phyloP scores from a whole-genome alignment of 1,140 invertebrate genomes.

The Apis dorsata region DNA sequence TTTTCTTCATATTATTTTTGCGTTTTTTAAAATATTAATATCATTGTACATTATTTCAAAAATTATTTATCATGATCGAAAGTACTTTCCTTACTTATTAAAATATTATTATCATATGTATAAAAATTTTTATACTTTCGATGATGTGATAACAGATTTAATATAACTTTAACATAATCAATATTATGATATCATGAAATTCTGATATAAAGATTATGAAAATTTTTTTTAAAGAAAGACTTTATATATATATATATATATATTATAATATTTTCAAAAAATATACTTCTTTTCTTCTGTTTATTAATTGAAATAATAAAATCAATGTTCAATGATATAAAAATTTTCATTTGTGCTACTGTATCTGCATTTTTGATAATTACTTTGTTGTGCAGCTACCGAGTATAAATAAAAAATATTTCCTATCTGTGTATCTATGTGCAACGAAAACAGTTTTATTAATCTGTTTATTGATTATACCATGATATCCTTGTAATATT shows the following conservation, averaged over 20 bases:
- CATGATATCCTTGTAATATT: constrained; percentile 14
- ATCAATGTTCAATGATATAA: neutral
- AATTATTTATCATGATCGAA: constrained; percentile 2
- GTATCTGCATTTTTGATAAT: constrained; percentile 62
- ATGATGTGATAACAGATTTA: neutral
- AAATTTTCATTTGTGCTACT: constrained; percentile 45
- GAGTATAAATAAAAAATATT: constrained; percentile 65
- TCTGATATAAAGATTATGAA: constrained; percentile 34
- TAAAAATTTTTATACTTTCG: neutral
- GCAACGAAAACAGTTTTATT: constrained; percentile 51
- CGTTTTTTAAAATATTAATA: constrained; percentile 30
- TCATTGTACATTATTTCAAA: constrained; percentile 41
- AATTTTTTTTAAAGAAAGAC: constrained; percentile 22
- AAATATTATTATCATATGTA: constrained; percentile 4
- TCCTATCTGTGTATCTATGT: constrained; percentile 66
- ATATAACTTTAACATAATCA: neutral
- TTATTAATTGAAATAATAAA: constrained; percentile 1
- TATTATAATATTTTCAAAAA: constrained; percentile 35
- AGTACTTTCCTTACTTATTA: neutral
- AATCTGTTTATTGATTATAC: neutral
- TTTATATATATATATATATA: neutral
- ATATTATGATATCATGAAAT: constrained; percentile 17
- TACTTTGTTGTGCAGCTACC: constrained; percentile 62
- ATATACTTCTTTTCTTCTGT: constrained; percentile 15
- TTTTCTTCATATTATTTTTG: constrained; percentile 27